Evolutionary conservation across 1,140 invertebrate genomes (phyloP).

Genomic region (Antheraea pernyi): DNA sequence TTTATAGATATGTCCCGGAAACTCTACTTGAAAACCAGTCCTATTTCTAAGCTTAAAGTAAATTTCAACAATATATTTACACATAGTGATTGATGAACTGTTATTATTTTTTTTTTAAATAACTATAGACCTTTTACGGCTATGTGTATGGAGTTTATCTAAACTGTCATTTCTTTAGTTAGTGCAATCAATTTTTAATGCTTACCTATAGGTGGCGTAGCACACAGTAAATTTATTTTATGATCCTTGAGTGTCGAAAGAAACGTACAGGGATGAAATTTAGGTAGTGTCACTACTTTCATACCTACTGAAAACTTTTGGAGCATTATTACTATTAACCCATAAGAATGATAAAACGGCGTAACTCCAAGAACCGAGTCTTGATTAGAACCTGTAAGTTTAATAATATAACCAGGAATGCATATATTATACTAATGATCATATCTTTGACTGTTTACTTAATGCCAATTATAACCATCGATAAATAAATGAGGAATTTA

Average conservation of each 20-base stretch:
- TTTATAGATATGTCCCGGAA: too few species aligned
- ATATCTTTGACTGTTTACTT: too few species aligned
- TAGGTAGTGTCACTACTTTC: conserved; percentile 87
- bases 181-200: neutral
- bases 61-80: too few species aligned
- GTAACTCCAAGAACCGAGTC: conserved; percentile 83
- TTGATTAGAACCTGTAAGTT: conserved; percentile 59
- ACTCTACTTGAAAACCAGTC: too few species aligned
- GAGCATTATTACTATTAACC: conserved; percentile 82
- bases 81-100: too few species aligned
- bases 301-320: conserved; percentile 82
- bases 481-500: too few species aligned
- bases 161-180: neutral
- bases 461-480: too few species aligned
- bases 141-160: neutral
- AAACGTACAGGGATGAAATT: conserved; percentile 86
- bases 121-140: neutral
- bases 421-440: too few species aligned
- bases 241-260: conserved; percentile 80
- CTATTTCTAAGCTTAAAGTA: too few species aligned
- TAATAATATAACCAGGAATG: neutral
- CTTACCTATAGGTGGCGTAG: conserved; percentile 84
- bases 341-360: conserved; percentile 95
- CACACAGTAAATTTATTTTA: conserved; percentile 80
- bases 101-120: too few species aligned